These are phyloP conservation scores for Lithophane leautieri DNA, from an alignment of 2,888 invertebrate species.

Conservation along the genomic window DNA sequence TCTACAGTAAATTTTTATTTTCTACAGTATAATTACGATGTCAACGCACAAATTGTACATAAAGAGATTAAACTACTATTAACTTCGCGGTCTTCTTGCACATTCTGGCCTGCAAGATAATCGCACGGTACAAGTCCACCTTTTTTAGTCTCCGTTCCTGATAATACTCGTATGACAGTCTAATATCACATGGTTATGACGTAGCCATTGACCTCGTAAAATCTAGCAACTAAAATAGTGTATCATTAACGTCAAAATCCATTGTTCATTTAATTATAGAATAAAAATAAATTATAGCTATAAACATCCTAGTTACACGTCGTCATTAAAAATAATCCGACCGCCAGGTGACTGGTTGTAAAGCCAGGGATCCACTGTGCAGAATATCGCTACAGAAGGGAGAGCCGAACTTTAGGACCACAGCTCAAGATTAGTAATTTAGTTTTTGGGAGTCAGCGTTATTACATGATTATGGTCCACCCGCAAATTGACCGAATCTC, in stretches of 20 bases:
- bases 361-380: neutral
- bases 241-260: constrained; percentile 30
- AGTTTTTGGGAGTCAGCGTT: neutral
- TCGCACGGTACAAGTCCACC: neutral
- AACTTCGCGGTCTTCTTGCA: too few relatives aligned
- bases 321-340: constrained; percentile 40
- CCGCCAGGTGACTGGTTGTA: constrained; percentile 27
- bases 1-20: neutral
- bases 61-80: neutral
- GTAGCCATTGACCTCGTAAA: constrained; percentile 13
- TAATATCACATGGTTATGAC: neutral
- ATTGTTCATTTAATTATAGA: constrained; percentile 40
- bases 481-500: neutral
- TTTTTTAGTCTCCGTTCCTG: neutral
- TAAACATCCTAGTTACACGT: constrained; percentile 17
- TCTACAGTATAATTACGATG: neutral
- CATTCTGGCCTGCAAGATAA: neutral
- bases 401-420: too few relatives aligned
- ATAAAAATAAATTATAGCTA: constrained; percentile 25
- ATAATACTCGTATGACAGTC: neutral
- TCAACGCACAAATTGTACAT: neutral
- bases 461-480: neutral
- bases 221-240: constrained; percentile 1
- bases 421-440: neutral
- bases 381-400: neutral